Percentiles rank a stretch among this genome's conserved stretches.
phyloP scores from a whole-genome alignment of 2,888 invertebrate genomes.

The Panzeria rudis region DNA sequence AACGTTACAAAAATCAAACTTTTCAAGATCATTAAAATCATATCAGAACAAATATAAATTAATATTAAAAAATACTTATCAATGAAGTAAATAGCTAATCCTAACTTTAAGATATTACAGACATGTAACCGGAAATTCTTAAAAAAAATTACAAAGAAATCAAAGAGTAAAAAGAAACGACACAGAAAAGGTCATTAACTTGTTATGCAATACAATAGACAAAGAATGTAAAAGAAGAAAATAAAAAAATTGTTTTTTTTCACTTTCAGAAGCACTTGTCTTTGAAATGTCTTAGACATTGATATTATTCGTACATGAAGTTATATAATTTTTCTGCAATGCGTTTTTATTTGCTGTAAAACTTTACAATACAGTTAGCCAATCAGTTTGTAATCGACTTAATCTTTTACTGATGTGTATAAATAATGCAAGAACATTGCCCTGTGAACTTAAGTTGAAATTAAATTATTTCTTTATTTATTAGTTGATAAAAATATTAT shows the following conservation, averaged over 20 bases:
- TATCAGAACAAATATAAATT: neutral
- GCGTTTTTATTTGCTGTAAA: constrained; percentile 2
- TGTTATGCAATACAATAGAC: neutral
- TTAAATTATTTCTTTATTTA: too few species aligned
- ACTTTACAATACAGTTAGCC: constrained; percentile 39
- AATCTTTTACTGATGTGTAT: neutral
- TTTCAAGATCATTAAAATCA: neutral
- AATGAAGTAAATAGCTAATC: neutral
- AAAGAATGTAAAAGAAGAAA: neutral
- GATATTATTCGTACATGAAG: neutral
- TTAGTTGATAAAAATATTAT: too few species aligned
- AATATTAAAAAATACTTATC: neutral
- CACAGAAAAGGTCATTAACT: constrained; percentile 43
- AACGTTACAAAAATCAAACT: neutral
- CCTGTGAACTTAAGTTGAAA: too few species aligned
- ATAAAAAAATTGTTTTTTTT: constrained; percentile 14
- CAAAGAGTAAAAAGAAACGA: neutral
- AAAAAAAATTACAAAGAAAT: constrained; percentile 9
- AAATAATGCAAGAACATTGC: neutral
- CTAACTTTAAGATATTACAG: neutral
- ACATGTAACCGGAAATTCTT: constrained; percentile 45
- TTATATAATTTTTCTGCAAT: constrained; percentile 11
- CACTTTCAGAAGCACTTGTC: constrained; percentile 53
- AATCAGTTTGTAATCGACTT: constrained; percentile 28
- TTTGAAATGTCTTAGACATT: neutral